Base-by-base conservation (phyloP, 2,888 invertebrate genomes). In the Drosophila siamana region DNA sequence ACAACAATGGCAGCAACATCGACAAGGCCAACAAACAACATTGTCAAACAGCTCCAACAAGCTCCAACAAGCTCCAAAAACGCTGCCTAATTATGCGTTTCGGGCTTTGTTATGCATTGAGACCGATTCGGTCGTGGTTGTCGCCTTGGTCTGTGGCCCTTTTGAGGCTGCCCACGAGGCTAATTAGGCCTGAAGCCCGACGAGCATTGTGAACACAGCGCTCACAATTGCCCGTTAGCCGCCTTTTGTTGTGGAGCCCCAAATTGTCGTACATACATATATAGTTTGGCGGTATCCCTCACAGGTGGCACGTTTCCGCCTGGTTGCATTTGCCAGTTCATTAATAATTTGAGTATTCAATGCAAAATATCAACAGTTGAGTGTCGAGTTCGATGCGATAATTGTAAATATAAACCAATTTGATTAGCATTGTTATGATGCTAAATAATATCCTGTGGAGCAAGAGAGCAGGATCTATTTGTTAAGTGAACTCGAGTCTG, bases 1-100 rank as follows among this genome's bases (percentile, higher is more conserved):
- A 52, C 69, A 55, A 55, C 55, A 67, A 54, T 9, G 30, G 4
- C 11, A 40, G 30, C 55, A 68, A 41, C 48, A 47, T 13, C 65
- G 55, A 36, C 55, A n/a, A n/a, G n/a, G n/a, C n/a, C n/a, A n/a
- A n/a, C n/a, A n/a, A n/a, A n/a, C n/a, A 64, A 41, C 48, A 47
- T 15, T 68, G 55, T 44, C 40, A 57, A 19, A 47, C 33, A 16
- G 8, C 43, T n/a, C n/a, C n/a, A n/a, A n/a, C n/a, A n/a, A 51
- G 46, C 48, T n/a, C n/a, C n/a, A n/a, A n/a, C n/a, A n/a, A 19
- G 19, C 44, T 36, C 44, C 41, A 62, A 69, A 38, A 38, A 54
- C 52, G 62, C 64, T 69, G 79, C 77, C 86, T 89, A 86, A 86
- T 86, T 86, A 86, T 89, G 86, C 86, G 89, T 87, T 86, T 57